phyloP scores from a whole-genome alignment of 2,888 invertebrate species.

The Calephelis perditalis region DNA sequence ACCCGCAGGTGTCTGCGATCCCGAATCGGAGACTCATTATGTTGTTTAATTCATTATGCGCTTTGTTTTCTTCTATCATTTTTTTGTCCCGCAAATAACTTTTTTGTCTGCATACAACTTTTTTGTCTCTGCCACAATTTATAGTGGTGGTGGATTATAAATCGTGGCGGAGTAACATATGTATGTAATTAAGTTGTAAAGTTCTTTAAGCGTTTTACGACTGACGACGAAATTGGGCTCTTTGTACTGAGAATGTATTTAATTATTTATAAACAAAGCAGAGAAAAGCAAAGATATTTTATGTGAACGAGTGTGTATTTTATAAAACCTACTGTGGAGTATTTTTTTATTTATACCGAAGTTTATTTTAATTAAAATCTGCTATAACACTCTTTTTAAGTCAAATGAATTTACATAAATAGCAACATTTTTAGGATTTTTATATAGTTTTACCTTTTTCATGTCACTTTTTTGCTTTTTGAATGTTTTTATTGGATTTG shows the following conservation, averaged over 20 bases:
- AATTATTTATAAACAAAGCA: constrained; percentile 51
- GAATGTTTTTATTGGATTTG: too few relatives aligned
- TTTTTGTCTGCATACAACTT: constrained; percentile 35
- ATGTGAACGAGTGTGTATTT: too few relatives aligned
- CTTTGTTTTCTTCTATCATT: constrained; percentile 66
- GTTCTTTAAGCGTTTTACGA: constrained; percentile 57
- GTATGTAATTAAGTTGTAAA: constrained; percentile 73
- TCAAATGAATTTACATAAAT: too few relatives aligned
- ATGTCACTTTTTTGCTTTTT: too few relatives aligned
- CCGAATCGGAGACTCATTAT: constrained; percentile 59
- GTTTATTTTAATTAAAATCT: too few relatives aligned
- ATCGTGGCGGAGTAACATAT: constrained; percentile 69
- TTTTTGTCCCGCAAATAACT: constrained; percentile 63
- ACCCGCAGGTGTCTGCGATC: constrained; percentile 60
- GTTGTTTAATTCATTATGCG: constrained; percentile 72
- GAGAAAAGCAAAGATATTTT: constrained; percentile 21
- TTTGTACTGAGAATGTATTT: constrained; percentile 36
- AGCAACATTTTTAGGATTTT: too few relatives aligned
- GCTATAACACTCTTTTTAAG: too few relatives aligned
- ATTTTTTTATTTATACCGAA: too few relatives aligned
- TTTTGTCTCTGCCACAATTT: constrained; percentile 54
- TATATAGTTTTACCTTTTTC: too few relatives aligned
- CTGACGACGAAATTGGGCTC: constrained; percentile 42
- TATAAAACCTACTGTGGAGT: too few relatives aligned
- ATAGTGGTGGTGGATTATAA: constrained; percentile 67